Percentiles rank a stretch among this genome's conserved stretches.
Evolutionary conservation across 2,888 invertebrate species (phyloP).

Genomic region (Phlogophora meticulosa): DNA sequence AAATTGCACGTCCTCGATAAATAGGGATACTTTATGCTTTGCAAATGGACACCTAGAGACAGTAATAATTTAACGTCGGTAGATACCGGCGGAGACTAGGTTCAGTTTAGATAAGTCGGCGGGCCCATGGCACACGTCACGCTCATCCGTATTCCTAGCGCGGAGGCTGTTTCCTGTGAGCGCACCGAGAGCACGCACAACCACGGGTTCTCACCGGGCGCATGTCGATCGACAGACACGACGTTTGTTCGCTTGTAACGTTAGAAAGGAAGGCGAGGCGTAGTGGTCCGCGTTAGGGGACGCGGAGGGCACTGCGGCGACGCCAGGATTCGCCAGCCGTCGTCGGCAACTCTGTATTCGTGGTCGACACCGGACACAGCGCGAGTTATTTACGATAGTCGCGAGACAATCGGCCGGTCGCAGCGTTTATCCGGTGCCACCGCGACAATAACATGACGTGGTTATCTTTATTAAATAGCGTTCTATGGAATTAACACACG

Average conservation of each 20-base stretch:
- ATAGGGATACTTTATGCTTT: constrained; percentile 71
- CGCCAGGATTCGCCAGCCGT: constrained; percentile 80
- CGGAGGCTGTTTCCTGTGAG: constrained; percentile 86
- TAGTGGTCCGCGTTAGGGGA: constrained; percentile 63
- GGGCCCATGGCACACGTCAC: constrained; percentile 77
- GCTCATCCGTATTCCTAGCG: constrained; percentile 88
- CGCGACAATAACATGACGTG: constrained; percentile 90
- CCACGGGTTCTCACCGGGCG: constrained; percentile 73
- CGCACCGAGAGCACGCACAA: constrained; percentile 74
- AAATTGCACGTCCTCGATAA: constrained; percentile 73
- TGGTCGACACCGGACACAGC: constrained; percentile 86
- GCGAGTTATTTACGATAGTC: constrained; percentile 89
- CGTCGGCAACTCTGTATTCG: constrained; percentile 86
- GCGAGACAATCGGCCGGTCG: constrained; percentile 89
- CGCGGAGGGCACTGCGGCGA: constrained; percentile 60
- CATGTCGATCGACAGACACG: constrained; percentile 60
- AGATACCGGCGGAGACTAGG: constrained; percentile 69
- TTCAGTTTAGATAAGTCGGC: constrained; percentile 73
- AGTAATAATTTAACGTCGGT: constrained; percentile 73
- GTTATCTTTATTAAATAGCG: constrained; percentile 88
- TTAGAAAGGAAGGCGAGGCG: constrained; percentile 52
- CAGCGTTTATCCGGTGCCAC: constrained; percentile 88
- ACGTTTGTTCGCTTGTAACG: constrained; percentile 53
- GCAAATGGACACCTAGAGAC: constrained; percentile 67
- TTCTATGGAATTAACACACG: constrained; percentile 87